Evolutionary conservation across 1,140 invertebrate genomes (phyloP), one percentile per base, ranked within the genome.

Genomic region (Euglossa dilemma): DNA sequence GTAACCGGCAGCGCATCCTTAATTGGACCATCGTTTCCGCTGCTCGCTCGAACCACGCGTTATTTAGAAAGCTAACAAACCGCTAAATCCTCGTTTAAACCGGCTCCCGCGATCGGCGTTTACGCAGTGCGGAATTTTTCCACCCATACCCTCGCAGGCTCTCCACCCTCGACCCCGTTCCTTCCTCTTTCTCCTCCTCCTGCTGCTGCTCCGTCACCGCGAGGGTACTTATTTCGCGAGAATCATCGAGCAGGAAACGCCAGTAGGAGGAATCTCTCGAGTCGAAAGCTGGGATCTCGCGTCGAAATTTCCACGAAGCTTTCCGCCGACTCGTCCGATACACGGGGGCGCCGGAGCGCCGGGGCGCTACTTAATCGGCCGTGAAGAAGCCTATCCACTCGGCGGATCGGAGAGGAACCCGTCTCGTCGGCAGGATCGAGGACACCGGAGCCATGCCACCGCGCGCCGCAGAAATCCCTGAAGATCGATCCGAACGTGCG

Each of bases 11-110:
- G 79, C 84, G 83, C 75, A 85, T 87, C 73, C 86, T 88, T 88
- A 88, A 88, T 88, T 87, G 87, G 80, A 85, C 71, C 83, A 88
- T 88, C 86, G 83, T 83, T 87, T 86, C 85, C 61, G 80, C 61
- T 52, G 45, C 54, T 6, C 66, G 52, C 36, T 43, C 74, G 56
- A 64, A 61, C 67, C 70, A 45, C 71, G 75, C 70, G 80, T 84
- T 87, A 80, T 84, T 87, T 80, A 47, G 71, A 77, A 87, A 87
- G 75, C 86, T 87, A 74, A 76, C 81, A 77, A 80, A 76, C 80
- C 67, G 28, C 70, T 80, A 67, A 77, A 87, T 87, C 61, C 72
- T 73, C 73, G 54, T 69, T 61, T 45, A 63, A 83, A 63, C 80
- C 28, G 43, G 47, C 45, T 52, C 18, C 20, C 52, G 43, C 45